phyloP scores from a whole-genome alignment of 2,888 invertebrate genomes.

The Drosophila subquinaria region DNA sequence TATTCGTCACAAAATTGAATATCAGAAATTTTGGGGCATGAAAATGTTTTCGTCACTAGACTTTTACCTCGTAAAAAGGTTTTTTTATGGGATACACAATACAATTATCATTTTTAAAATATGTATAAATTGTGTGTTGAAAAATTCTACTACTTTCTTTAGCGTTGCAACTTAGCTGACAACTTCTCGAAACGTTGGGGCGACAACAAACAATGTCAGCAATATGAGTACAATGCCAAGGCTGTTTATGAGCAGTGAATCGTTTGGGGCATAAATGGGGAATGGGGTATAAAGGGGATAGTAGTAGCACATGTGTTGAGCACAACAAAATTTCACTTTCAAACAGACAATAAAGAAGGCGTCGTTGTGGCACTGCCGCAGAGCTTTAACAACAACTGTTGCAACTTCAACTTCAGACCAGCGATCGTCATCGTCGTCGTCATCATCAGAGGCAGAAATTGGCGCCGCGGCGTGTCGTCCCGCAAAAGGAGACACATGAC shows the following conservation, averaged over 20 bases:
- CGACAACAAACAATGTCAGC: conserved; percentile 15
- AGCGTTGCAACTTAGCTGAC: conserved; percentile 2
- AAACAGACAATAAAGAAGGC: conserved; percentile 47
- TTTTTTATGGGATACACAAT: too few relatives aligned
- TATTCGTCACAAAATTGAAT: too few relatives aligned
- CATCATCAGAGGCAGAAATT: conserved; percentile 24
- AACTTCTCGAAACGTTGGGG: not conserved
- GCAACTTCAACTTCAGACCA: conserved; percentile 30
- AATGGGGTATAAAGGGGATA: not conserved
- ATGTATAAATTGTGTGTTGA: not conserved
- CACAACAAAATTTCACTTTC: conserved; percentile 66
- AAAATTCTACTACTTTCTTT: not conserved
- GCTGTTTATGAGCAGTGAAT: conserved; percentile 14
- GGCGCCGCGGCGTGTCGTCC: conserved; percentile 52
- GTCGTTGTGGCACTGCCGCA: conserved; percentile 23
- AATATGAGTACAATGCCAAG: conserved; percentile 34
- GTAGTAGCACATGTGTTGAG: conserved; percentile 38
- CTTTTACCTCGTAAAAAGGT: too few relatives aligned
- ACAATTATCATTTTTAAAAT: too few relatives aligned
- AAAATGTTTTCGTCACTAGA: too few relatives aligned
- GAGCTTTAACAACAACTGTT: conserved; percentile 27
- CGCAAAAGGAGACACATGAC: conserved; percentile 66
- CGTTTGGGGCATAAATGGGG: not conserved
- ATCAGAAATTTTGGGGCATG: too few relatives aligned
- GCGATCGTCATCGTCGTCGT: conserved; percentile 24